Percentiles rank a stretch among this genome's conserved stretches.
phyloP scores from a whole-genome alignment of 2,797 vertebrate genomes.

The Ibycter americanus region DNA sequence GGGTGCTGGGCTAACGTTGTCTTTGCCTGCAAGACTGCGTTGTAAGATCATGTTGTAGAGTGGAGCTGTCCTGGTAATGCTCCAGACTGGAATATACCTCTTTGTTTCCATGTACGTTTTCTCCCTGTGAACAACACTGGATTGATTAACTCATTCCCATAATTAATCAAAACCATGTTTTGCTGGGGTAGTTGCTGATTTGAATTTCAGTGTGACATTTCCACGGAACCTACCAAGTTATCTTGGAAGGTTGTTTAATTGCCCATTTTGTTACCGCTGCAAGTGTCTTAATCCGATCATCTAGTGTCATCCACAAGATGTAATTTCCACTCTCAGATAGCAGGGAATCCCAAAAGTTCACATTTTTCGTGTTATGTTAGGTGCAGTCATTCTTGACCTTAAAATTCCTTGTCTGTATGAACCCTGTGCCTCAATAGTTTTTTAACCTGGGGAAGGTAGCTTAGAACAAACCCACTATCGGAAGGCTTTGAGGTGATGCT shows the following conservation, averaged over 20 bases:
- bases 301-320: background rate
- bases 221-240: background rate
- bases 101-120: background rate
- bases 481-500: background rate
- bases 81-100: background rate
- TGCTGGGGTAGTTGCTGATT: background rate
- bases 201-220: background rate
- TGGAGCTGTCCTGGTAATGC: background rate
- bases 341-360: background rate
- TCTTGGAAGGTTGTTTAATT: background rate
- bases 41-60: background rate
- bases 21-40: rapidly evolving
- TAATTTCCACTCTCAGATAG: background rate
- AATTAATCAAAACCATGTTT: background rate
- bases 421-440: background rate
- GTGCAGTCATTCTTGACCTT: background rate
- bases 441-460: background rate
- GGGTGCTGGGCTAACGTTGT: background rate
- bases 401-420: background rate
- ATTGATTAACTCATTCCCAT: background rate
- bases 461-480: background rate
- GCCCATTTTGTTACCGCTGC: background rate
- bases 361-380: background rate
- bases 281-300: background rate
- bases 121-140: background rate